Evolutionary conservation across 2,888 invertebrate genomes (phyloP).

Genomic region (Drosophila phalerata): DNA sequence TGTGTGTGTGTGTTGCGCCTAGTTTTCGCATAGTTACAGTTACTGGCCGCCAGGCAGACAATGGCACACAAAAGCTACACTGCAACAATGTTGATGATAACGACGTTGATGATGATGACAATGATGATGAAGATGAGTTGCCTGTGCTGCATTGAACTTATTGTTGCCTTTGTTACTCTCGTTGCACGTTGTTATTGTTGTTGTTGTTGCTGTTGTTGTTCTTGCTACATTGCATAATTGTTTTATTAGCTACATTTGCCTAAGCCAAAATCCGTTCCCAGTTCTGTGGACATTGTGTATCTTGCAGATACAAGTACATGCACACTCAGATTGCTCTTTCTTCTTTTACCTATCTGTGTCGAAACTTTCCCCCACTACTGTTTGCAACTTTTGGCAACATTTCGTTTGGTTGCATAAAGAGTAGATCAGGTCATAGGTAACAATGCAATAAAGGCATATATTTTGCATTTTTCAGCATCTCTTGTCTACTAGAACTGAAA

Average conservation of each 20-base stretch:
- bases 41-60: slow-evolving; percentile 71
- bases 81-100: slow-evolving; percentile 55
- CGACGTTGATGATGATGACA: neutral
- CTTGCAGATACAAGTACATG: slow-evolving; percentile 66
- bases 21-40: slow-evolving; percentile 73
- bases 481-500: neutral
- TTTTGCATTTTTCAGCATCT: slow-evolving; percentile 3
- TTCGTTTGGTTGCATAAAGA: slow-evolving; percentile 32
- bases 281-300: slow-evolving; percentile 53
- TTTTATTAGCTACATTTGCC: slow-evolving; percentile 76
- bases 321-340: slow-evolving; percentile 16
- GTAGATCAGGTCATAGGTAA: slow-evolving; percentile 51
- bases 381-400: slow-evolving; percentile 11
- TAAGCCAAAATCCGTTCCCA: slow-evolving; percentile 67
- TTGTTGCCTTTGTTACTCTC: slow-evolving; percentile 30
- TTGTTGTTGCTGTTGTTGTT: slow-evolving; percentile 25
- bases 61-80: slow-evolving; percentile 63
- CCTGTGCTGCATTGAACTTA: slow-evolving; percentile 34
- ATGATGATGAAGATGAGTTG: slow-evolving; percentile 53
- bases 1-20: slow-evolving; percentile 46
- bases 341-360: slow-evolving; percentile 17
- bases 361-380: neutral
- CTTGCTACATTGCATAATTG: slow-evolving; percentile 70
- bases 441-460: slow-evolving; percentile 24
- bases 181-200: slow-evolving; percentile 27